phyloP scores from a whole-genome alignment of 1,140 invertebrate genomes.

The Lamellibrachia luymesi region DNA sequence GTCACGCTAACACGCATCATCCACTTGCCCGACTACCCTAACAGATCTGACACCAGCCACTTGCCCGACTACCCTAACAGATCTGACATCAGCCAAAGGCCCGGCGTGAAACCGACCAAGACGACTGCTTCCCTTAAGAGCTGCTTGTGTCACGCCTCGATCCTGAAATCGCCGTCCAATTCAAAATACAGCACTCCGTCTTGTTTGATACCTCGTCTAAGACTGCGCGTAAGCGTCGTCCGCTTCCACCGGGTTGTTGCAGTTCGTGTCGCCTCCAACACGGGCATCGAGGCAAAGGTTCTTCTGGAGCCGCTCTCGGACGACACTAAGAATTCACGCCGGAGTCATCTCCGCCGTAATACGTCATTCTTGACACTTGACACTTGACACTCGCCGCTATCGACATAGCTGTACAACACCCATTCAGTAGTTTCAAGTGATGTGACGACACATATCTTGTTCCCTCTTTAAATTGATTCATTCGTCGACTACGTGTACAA shows the following conservation, averaged over 20 bases:
- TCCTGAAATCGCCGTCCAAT: neutral
- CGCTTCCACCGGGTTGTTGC: neutral
- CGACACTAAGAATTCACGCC: neutral
- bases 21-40: neutral
- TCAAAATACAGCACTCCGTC: neutral
- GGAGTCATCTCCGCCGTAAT: neutral
- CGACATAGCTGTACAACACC: neutral
- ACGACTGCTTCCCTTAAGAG: neutral
- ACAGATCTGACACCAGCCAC: neutral
- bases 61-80: too few species aligned
- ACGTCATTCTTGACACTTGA: neutral
- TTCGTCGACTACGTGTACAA: neutral
- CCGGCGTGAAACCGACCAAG: neutral
- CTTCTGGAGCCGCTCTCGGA: neutral
- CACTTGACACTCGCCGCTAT: neutral
- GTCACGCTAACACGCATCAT: neutral
- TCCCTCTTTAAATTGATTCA: neutral
- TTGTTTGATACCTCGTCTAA: neutral
- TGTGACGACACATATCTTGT: neutral
- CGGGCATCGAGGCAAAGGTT: neutral
- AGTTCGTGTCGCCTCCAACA: neutral
- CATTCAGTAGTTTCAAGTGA: neutral
- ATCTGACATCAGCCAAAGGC: neutral
- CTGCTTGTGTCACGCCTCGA: neutral
- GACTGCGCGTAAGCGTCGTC: neutral